Conservation (phyloP, 2,888 invertebrate genomes). For the Dione juno region DNA sequence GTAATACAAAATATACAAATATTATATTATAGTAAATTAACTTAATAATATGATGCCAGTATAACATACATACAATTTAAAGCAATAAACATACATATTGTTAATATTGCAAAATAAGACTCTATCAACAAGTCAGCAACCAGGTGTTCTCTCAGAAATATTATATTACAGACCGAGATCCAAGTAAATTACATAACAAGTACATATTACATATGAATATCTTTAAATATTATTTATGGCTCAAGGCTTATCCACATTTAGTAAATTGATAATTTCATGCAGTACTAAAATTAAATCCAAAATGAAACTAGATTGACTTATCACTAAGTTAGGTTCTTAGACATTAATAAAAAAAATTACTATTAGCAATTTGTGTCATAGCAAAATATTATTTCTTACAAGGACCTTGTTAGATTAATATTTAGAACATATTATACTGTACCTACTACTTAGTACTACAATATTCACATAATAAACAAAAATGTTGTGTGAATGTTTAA, state of each 20-base stretch:
- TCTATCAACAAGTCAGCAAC: conserved; percentile 17
- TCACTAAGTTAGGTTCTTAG: no score
- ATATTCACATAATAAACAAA: no score
- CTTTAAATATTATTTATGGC: not conserved
- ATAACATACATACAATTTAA: not conserved
- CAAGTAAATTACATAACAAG: conserved; percentile 4
- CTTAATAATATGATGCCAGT: not conserved
- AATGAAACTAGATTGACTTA: no score
- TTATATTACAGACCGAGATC: conserved; percentile 1
- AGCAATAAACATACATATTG: not conserved
- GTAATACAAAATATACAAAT: not conserved
- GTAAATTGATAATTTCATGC: no score
- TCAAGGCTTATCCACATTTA: not conserved
- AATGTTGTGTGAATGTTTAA: no score
- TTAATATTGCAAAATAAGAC: conserved; percentile 17
- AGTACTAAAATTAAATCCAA: no score
- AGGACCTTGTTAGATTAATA: no score
- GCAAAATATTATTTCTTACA: no score
- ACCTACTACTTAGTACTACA: no score
- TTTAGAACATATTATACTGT: no score
- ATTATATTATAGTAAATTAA: not conserved
- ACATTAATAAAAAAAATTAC: no score
- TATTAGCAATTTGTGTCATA: no score
- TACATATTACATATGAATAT: not conserved
- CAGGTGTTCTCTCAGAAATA: conserved; percentile 27